phyloP scores from a whole-genome alignment of 2,113 vertebrate species.

The Percopsis transmontana region DNA sequence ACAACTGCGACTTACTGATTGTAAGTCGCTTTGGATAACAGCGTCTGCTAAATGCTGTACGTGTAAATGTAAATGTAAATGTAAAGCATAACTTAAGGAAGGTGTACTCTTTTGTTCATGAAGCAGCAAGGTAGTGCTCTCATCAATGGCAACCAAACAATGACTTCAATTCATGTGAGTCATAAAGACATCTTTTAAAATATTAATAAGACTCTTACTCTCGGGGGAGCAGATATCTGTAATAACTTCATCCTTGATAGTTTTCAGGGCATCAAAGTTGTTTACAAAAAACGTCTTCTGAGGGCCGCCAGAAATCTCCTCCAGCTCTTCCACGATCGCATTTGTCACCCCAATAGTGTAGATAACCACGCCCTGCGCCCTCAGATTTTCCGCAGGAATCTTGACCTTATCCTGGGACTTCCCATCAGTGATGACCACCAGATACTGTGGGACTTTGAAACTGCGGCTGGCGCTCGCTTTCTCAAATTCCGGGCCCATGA shows the following conservation, averaged over 20 bases:
- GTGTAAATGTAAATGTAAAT: no score
- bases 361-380: slow-evolving; percentile 63
- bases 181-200: neutral
- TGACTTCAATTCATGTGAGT: neutral
- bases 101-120: no score
- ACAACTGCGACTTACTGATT: no score
- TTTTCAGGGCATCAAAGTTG: slow-evolving; percentile 80
- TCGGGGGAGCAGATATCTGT: slow-evolving; percentile 81
- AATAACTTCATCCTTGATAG: slow-evolving; percentile 78
- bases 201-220: slow-evolving; percentile 68
- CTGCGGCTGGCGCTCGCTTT: slow-evolving; percentile 53
- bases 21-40: no score
- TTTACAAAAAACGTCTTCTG: slow-evolving; percentile 78
- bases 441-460: slow-evolving; percentile 65
- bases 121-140: no score
- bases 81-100: no score
- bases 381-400: slow-evolving; percentile 69
- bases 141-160: no score
- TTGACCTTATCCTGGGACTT: slow-evolving; percentile 76
- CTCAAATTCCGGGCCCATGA: slow-evolving; percentile 74
- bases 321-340: slow-evolving; percentile 64
- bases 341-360: slow-evolving; percentile 83
- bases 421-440: slow-evolving; percentile 85
- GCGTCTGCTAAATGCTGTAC: no score
- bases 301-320: slow-evolving; percentile 70